phyloP scores from a whole-genome alignment of 1,140 invertebrate genomes.

The Camponotus floridanus region DNA sequence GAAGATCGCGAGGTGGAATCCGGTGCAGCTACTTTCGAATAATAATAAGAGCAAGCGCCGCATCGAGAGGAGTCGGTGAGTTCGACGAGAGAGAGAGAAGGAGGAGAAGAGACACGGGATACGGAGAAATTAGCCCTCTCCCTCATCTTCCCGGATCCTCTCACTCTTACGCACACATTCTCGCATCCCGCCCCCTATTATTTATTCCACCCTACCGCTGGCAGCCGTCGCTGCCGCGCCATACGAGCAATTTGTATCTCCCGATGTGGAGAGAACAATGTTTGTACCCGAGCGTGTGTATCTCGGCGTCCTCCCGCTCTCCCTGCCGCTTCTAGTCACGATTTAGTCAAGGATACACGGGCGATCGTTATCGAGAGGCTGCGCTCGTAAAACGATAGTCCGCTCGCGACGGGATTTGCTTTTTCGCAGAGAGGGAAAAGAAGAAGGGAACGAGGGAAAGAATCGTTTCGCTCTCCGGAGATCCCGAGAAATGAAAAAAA shows the following conservation, averaged over 20 bases:
- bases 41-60: conserved; percentile 18
- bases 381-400: conserved; percentile 84
- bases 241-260: conserved; percentile 82
- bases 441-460: background rate
- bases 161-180: background rate
- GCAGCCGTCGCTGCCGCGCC: conserved; percentile 25
- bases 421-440: background rate
- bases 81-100: background rate
- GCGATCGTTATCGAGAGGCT: conserved; percentile 84
- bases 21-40: conserved; percentile 20
- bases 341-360: conserved; percentile 85
- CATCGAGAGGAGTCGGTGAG: background rate
- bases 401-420: conserved; percentile 72
- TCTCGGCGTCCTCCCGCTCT: conserved; percentile 68
- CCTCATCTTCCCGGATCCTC: background rate
- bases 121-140: background rate
- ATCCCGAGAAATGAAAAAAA: too few species aligned
- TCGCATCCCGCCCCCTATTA: conserved; percentile 30
- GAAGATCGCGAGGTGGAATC: conserved; percentile 40
- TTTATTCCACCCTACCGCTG: conserved; percentile 54
- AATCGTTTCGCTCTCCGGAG: conserved; percentile 20
- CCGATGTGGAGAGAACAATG: conserved; percentile 81
- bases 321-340: conserved; percentile 84
- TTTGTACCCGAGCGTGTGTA: conserved; percentile 80
- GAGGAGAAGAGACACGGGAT: background rate